These are phyloP conservation scores for Alethe castanea DNA, from an alignment of 2,113 vertebrate species.

Conservation along the genomic window DNA sequence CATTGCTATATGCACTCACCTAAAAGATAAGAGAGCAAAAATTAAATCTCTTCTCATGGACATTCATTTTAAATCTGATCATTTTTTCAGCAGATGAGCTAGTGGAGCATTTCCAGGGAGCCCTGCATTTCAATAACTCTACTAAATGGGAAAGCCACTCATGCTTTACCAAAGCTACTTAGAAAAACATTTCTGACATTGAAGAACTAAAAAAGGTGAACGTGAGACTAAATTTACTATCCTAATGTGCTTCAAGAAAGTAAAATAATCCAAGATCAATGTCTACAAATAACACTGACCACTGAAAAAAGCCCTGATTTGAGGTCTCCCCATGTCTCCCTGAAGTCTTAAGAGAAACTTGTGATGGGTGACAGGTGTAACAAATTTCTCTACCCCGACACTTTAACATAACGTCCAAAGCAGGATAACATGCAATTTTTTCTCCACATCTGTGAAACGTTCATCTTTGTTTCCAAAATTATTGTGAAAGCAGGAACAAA, in stretches of 20 bases:
- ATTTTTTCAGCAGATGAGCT: neutral
- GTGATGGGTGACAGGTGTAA: neutral
- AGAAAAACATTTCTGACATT: neutral
- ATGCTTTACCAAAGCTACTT: neutral
- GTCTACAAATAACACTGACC: neutral
- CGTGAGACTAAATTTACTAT: neutral
- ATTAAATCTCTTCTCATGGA: neutral
- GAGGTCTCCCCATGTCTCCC: no score
- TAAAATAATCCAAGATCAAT: neutral
- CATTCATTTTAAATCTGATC: neutral
- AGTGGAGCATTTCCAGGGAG: neutral
- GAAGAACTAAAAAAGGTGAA: neutral
- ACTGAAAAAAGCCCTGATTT: neutral
- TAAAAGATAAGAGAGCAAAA: neutral
- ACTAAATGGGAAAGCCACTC: neutral
- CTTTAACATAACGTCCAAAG: accelerated
- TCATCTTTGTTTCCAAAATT: neutral
- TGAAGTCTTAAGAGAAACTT: neutral
- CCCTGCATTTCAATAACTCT: neutral
- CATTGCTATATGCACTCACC: neutral
- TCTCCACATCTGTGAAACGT: accelerated
- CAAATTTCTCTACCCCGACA: no score
- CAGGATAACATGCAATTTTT: accelerated
- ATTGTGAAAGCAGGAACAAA: accelerated
- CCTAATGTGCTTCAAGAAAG: neutral